phyloP scores from a whole-genome alignment of 1,140 invertebrate genomes.

The Eubasilissa regina region DNA sequence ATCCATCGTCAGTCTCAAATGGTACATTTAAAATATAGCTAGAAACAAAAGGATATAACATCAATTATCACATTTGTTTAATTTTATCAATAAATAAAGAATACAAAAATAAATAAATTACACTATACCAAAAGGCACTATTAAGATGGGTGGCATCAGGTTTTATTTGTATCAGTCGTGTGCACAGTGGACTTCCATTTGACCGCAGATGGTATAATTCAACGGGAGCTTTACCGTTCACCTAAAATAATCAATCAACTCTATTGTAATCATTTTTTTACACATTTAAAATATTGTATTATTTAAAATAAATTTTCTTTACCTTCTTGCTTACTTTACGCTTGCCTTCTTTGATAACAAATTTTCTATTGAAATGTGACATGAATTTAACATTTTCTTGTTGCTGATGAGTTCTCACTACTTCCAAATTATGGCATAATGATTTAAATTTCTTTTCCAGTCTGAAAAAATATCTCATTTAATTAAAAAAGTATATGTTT shows the following conservation, averaged over 20 bases:
- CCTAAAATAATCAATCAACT: slow-evolving; percentile 41
- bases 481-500: not conserved
- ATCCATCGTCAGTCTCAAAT: slow-evolving; percentile 92
- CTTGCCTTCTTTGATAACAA: slow-evolving; percentile 95
- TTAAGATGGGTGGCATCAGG: slow-evolving; percentile 86
- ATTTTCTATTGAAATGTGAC: slow-evolving; percentile 96
- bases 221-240: slow-evolving; percentile 75
- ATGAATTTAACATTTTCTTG: slow-evolving; percentile 99
- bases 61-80: not conserved
- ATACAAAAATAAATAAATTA: slow-evolving; percentile 41
- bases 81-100: slow-evolving; percentile 9
- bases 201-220: slow-evolving; percentile 97
- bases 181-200: slow-evolving; percentile 95
- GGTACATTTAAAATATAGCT: slow-evolving; percentile 98
- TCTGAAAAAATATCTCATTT: slow-evolving; percentile 68
- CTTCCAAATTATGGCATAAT: slow-evolving; percentile 95
- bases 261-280: slow-evolving; percentile 4
- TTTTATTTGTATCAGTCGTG: slow-evolving; percentile 92
- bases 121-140: slow-evolving; percentile 85
- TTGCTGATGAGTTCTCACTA: slow-evolving; percentile 97
- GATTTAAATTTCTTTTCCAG: slow-evolving; percentile 98
- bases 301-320: slow-evolving; percentile 52
- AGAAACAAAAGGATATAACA: slow-evolving; percentile 61
- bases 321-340: slow-evolving; percentile 77
- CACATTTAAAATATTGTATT: not conserved